Base-by-base conservation (phyloP, 2,888 invertebrate genomes). In the Diadegma fenestrale region DNA sequence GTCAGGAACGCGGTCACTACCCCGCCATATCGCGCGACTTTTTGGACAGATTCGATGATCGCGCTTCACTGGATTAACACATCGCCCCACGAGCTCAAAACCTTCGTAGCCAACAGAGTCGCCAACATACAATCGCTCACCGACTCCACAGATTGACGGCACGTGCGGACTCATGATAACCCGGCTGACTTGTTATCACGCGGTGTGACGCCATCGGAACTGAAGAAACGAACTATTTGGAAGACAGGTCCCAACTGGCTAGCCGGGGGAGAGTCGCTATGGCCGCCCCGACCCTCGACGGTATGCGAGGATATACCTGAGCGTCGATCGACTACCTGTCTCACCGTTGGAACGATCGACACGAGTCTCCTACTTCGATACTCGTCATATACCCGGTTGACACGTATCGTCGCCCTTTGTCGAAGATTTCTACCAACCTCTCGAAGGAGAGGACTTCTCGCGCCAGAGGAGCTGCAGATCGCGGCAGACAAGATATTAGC, bases 131-230 rank as follows among this genome's bases (percentile, higher is more conserved):
- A 69, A 30, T 10, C 69, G 0, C 10, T 30, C 1, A 30, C 69
- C 6, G 30, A 51, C 1, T 8, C 30, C 2, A 26, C 10, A 10
- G 48, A 69, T 33, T 69, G 69, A 30, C 14, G 51, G 17, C 22
- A 69, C n/a, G 69, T 69, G 0, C 22, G 69, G 6, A 69, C 69
- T 4, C 48, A 69, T 8, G 69, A 69, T 14, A 69, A 69, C n/a
- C 69, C 51, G 0, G 69, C 69, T 12, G 69, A 69, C n/a, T 8
- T 69, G 6, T 51, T 69, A 30, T 69, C 69, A n/a, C 48, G 69
- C 3, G 69, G 33, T n/a, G 41, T 43, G 6, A 10, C 66, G 4
- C 22, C 66, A 1, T 2, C 1, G 10, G 66, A 41, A n/a, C 7
- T 64, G n/a, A n/a, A 33, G 4, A 7, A 17, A 33, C 2, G 17